Evolutionary conservation across 2,113 vertebrate genomes (phyloP), one percentile per base, ranked within the genome.

Genomic region (Notothenia rossii): DNA sequence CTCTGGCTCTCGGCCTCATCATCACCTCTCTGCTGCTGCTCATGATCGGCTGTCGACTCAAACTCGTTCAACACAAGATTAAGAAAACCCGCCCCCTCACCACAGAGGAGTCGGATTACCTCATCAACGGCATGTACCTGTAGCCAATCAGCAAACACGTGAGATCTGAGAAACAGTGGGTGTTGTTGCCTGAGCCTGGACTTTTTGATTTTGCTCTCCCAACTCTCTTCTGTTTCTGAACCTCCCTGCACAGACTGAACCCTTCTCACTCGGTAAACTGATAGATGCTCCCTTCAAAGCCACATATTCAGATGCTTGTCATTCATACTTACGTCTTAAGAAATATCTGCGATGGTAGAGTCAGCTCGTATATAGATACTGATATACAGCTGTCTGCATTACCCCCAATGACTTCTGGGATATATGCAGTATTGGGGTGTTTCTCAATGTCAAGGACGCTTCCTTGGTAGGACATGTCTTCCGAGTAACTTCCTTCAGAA

Each of bases 71-170:
- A 74, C 96, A 96, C 94, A 97, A 96, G 89, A 93, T 98, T 58
- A 99, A 98, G 92, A 98, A 99, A 93, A 95, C 97, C 60, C 96
- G 97, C 13, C 98, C 98, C 61, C 96, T 99, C 83, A 98, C 96
- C 68, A 98, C 97, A 0, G 98, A 99, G 93, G 98, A 99, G 90
- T 99, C 98, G 0, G 98, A 99, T 95, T 99, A 99, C 95, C 97
- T 99, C 95, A 99, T 99, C 92, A 99, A 99, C 49, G 98, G 98
- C 95, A 99, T 99, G 98, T 99, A 99, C 92, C 95, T 99, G 71
- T 99, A 95, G 94, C 64, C 62, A 17, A 29, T 53, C 59, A 64
- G 36, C n/a, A 40, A 72, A 56, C 3, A 46, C 10, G 36, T 40
- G 14, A 64, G 58, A 53, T 55, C 58, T 2, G 48, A 67, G 20